Evolutionary conservation across 2,888 invertebrate genomes (phyloP).

Genomic region (Drosophila algonquin): DNA sequence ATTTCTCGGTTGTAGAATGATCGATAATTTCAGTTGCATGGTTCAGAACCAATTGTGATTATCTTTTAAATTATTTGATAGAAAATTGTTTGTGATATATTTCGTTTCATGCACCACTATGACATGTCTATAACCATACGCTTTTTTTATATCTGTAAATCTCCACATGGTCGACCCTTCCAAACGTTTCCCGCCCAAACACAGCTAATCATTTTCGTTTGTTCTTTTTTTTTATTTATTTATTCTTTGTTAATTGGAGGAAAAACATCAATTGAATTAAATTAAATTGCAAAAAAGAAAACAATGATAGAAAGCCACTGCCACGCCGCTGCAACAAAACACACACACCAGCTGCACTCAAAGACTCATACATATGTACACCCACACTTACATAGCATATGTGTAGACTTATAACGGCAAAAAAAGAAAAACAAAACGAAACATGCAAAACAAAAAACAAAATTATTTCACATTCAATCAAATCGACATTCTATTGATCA

Average conservation of each 20-base stretch:
- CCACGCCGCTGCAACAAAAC: conserved; percentile 49
- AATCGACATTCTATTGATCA: conserved; percentile 66
- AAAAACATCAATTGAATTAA: conserved; percentile 22
- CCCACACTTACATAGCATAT: conserved; percentile 48
- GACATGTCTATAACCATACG: conserved; percentile 48
- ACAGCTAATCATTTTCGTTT: conserved; percentile 7
- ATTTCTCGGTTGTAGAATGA: conserved; percentile 63
- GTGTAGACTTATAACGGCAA: conserved; percentile 66
- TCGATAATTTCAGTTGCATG: conserved; percentile 46
- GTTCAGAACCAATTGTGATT: conserved; percentile 46
- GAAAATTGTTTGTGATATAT: conserved; percentile 70
- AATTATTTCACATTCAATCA: conserved; percentile 65
- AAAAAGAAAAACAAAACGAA: conserved; percentile 51
- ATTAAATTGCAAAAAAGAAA: conserved; percentile 9
- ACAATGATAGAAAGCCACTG: conserved; percentile 33
- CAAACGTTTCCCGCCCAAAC: not conserved
- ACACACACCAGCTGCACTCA: conserved; percentile 38
- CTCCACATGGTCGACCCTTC: not conserved
- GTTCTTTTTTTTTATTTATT: not conserved
- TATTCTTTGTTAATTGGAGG: not conserved
- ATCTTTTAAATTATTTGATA: conserved; percentile 59
- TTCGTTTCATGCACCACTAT: conserved; percentile 52
- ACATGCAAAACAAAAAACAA: conserved; percentile 11
- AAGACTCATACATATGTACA: conserved; percentile 57
- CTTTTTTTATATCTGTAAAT: conserved; percentile 36